Conservation (phyloP, 2,888 invertebrate species). For the Torymus auratus region DNA sequence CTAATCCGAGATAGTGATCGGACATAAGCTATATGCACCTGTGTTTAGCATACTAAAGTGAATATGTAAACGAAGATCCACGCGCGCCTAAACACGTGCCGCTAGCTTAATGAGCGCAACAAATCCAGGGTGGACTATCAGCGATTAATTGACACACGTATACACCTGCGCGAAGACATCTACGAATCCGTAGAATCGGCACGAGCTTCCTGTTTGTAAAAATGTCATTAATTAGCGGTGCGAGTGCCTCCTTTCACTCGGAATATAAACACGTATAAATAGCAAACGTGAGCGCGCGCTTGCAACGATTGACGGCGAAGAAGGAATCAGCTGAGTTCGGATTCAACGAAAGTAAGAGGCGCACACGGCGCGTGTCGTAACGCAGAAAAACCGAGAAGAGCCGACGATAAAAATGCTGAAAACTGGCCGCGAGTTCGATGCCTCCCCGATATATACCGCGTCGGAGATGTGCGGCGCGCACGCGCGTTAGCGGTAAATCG, state of each 20-base stretch:
- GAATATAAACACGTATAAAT: constrained; percentile 16
- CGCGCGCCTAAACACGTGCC: too few relatives aligned
- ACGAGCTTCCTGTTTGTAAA: neutral
- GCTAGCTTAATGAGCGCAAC: too few relatives aligned
- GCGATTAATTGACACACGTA: too few relatives aligned
- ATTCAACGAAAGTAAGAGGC: constrained; percentile 44
- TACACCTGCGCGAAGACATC: neutral
- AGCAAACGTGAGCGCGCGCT: neutral
- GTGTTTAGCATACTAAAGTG: too few relatives aligned
- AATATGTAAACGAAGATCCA: too few relatives aligned
- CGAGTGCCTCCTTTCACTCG: constrained; percentile 31
- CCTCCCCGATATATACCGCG: too few relatives aligned
- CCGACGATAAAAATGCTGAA: too few relatives aligned
- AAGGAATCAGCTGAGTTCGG: neutral
- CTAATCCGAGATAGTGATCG: constrained; percentile 3
- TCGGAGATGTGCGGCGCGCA: neutral
- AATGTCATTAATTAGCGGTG: neutral
- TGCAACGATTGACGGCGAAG: constrained; percentile 7
- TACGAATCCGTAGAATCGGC: neutral
- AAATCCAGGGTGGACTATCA: too few relatives aligned
- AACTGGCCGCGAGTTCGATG: too few relatives aligned
- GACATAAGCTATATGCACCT: too few relatives aligned
- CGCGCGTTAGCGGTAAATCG: neutral
- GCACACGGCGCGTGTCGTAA: neutral
- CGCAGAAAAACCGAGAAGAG: too few relatives aligned